Evolutionary conservation across 2,888 invertebrate species (phyloP).

Genomic region (Coelinius sp.): DNA sequence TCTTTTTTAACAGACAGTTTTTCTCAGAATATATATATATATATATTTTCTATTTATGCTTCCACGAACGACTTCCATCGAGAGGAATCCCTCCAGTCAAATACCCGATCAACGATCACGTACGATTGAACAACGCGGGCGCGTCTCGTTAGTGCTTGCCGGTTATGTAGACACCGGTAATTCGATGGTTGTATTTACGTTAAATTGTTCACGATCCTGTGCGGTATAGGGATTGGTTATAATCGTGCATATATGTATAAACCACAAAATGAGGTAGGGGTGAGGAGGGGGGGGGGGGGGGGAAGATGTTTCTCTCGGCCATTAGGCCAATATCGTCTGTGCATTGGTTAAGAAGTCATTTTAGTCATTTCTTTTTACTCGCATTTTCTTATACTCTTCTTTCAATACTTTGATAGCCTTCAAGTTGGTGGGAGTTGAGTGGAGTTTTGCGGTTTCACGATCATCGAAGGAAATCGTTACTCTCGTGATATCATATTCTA

Average conservation of each 20-base stretch:
- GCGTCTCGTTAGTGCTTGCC: conserved; percentile 24
- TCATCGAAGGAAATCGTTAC: conserved; percentile 40
- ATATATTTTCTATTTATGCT: not conserved
- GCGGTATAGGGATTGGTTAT: conserved; percentile 25
- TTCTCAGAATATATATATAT: not conserved
- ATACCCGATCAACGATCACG: conserved; percentile 32
- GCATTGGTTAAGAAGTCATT: conserved; percentile 10
- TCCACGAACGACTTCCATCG: not conserved
- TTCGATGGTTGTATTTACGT: conserved; percentile 28
- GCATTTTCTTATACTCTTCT: conserved; percentile 6
- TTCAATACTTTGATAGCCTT: not conserved
- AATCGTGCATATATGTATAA: conserved; percentile 17
- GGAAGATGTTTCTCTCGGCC: conserved; percentile 39
- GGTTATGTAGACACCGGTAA: conserved; percentile 27
- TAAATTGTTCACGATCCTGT: conserved; percentile 35
- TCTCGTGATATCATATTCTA: conserved; percentile 36
- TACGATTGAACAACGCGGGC: conserved; percentile 15
- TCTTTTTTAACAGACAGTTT: not conserved
- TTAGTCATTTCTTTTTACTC: conserved; percentile 8
- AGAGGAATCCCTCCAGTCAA: conserved; percentile 14
- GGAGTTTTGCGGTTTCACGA: conserved; percentile 47
- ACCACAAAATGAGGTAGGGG: conserved; percentile 31
- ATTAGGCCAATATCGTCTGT: conserved; percentile 45
- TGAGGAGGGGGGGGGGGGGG: not conserved
- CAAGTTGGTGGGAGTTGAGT: conserved; percentile 10